These are phyloP conservation scores for Mesocentrotus franciscanus DNA, from an alignment of 53 echinoderm and acorn worm genomes.

Conservation along the genomic window DNA sequence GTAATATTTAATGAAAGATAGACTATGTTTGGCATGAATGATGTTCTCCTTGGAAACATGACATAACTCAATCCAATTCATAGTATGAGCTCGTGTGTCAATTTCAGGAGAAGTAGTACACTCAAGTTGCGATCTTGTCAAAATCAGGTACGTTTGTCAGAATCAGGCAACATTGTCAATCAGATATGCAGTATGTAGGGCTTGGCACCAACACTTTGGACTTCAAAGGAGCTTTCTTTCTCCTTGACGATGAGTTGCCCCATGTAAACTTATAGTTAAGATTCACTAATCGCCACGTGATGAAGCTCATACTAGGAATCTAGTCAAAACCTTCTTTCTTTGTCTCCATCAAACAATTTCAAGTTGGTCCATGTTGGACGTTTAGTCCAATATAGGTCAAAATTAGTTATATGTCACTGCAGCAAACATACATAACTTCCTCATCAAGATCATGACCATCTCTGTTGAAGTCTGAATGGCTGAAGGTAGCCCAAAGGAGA, in stretches of 20 bases:
- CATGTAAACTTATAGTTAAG: too few relatives aligned
- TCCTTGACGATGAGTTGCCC: background rate
- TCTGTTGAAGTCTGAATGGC: conserved; percentile 74
- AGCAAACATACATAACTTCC: too few relatives aligned
- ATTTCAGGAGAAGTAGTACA: background rate
- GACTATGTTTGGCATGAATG: background rate
- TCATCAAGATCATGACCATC: too few relatives aligned
- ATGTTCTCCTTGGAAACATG: background rate
- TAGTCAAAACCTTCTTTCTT: too few relatives aligned
- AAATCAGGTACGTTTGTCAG: background rate
- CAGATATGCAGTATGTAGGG: background rate
- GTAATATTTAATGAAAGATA: background rate
- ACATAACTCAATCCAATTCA: background rate
- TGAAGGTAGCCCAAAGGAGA: conserved; percentile 71
- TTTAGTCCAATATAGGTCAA: too few relatives aligned
- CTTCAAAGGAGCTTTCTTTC: background rate
- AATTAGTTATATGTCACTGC: too few relatives aligned
- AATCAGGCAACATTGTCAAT: background rate
- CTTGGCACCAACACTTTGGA: background rate
- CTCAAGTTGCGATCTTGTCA: background rate
- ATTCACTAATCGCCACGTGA: too few relatives aligned
- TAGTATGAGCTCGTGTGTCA: background rate
- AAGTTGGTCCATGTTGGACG: too few relatives aligned
- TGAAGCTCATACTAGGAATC: too few relatives aligned
- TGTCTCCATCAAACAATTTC: too few relatives aligned